These are phyloP conservation scores for Calyptommatus sinebrachiatus DNA, from an alignment of 2,113 vertebrate genomes.

Conservation along the genomic window DNA sequence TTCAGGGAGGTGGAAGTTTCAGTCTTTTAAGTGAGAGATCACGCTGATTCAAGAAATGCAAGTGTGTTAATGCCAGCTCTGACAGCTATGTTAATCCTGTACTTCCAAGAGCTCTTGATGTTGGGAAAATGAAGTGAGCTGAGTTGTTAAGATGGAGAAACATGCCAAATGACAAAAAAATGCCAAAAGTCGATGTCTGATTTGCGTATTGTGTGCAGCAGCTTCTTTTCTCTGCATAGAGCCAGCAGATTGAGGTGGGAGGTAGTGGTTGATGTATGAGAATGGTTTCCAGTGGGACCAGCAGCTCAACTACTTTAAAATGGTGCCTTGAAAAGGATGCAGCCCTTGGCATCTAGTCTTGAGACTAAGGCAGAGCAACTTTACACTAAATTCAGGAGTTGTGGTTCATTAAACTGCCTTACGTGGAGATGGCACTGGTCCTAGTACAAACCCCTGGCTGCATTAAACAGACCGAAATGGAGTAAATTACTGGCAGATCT, in stretches of 20 bases:
- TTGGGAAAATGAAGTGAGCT: neutral
- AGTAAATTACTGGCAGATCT: neutral
- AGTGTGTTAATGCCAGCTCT: conserved; percentile 20
- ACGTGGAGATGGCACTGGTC: neutral
- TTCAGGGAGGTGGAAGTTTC: neutral
- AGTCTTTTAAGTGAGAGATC: neutral
- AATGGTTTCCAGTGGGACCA: neutral
- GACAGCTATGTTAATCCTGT: conserved; percentile 8
- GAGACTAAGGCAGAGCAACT: neutral
- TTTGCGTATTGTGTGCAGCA: neutral
- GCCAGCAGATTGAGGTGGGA: neutral
- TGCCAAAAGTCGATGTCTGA: neutral
- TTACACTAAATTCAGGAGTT: neutral
- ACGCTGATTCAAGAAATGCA: neutral
- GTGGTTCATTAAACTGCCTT: neutral
- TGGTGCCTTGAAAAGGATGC: neutral
- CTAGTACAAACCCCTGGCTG: neutral
- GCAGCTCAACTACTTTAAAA: neutral
- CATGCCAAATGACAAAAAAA: neutral
- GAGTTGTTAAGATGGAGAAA: neutral
- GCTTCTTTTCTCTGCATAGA: neutral
- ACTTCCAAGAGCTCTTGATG: conserved; percentile 11
- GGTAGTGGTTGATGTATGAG: neutral
- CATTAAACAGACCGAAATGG: neutral
- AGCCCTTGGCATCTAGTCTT: neutral